Base-by-base conservation (phyloP, 2,113 vertebrate species). In the Heptranchias perlo region DNA sequence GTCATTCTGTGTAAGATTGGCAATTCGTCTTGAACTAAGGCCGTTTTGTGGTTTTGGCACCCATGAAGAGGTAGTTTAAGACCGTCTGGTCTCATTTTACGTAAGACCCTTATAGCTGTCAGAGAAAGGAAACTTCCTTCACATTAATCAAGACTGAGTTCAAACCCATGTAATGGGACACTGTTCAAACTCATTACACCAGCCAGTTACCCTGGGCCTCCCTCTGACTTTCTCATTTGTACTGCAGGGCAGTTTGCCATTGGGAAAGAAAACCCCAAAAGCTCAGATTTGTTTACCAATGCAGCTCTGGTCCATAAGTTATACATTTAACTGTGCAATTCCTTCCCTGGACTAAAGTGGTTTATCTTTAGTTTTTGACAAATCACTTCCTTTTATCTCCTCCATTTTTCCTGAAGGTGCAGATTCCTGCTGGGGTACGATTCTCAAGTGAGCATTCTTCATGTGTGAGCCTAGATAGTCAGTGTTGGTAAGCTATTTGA, bases 71-170 rank as follows among this genome's bases (percentile, higher is more conserved):
- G n/a, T 16, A 62, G 64, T 62, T 92, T 64, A 93, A n/a, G n/a
- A 18, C 16, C 44, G 58, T 62, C 89, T 62, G 6, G 64, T 93
- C 58, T 39, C 35, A 93, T 93, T 93, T 93, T 93, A 93, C n/a
- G 23, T 3, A 61, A 39, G 58, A 62, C 35, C 61, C 1, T 93
- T 93, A 62, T n/a, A 93, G 89, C 89, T 44, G 89, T 62, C n/a
- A 39, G n/a, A 39, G 58, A 61, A 62, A 62, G 58, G 89, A 93
- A 93, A 93, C n/a, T 62, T 62, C 6, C 89, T 93, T 62, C 89
- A 93, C 23, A 62, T 93, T 93, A 62, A 93, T 93, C 89, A 93
- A 62, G 89, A 58, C 89, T 39, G 11, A 58, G 54, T 93, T 93
- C 58, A 93, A 93, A 62, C 2, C 7, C 18, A 62, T 93, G 89